Base-by-base conservation (phyloP, 2,113 vertebrate species). In the Terrapene triunguis region DNA sequence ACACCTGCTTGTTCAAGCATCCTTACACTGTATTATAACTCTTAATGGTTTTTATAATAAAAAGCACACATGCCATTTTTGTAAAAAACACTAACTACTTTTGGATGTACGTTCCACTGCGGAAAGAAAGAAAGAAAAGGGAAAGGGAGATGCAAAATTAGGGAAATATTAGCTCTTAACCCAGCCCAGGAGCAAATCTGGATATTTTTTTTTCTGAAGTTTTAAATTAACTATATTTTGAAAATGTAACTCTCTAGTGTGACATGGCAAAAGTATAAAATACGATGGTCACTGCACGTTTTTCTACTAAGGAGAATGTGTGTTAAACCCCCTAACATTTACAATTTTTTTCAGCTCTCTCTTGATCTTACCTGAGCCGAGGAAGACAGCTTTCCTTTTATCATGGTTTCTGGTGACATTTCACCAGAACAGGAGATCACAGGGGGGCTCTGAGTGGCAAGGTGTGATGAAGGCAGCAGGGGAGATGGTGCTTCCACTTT, bases 401-500 rank as follows among this genome's bases (percentile, higher is more conserved):
- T 92, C 96, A 91, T 44, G 44, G 93, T 89, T 95, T 98, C 98
- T 96, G 98, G 97, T 94, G 96, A 96, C 85, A 95, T 95, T 53
- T 95, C 97, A 98, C 93, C 93, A 98, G 97, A 95, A 42, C 82
- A 96, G 96, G 89, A 89, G 88, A 81, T 87, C 93, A 83, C 1
- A 0, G 92, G 80, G 92, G 97, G 96, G 93, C 96, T 98, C 96
- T 94, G 97, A 95, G 93, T 51, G 93, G 93, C 94, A 97, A 97
- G 96, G 87, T 96, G 95, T 92, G 96, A 50, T 87, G 94, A 87
- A 93, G 97, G 92, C 98, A 97, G 98, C 94, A 91, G 97, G 93
- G 94, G 98, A 87, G 98, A 98, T 94, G 97, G 98, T 88, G 95
- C 96, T 97, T 98, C 98, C 96, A 97, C 97, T 99, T 99, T 98